Evolutionary conservation across 2,113 vertebrate genomes (phyloP).

Genomic region (Herpetotheres cachinnans): DNA sequence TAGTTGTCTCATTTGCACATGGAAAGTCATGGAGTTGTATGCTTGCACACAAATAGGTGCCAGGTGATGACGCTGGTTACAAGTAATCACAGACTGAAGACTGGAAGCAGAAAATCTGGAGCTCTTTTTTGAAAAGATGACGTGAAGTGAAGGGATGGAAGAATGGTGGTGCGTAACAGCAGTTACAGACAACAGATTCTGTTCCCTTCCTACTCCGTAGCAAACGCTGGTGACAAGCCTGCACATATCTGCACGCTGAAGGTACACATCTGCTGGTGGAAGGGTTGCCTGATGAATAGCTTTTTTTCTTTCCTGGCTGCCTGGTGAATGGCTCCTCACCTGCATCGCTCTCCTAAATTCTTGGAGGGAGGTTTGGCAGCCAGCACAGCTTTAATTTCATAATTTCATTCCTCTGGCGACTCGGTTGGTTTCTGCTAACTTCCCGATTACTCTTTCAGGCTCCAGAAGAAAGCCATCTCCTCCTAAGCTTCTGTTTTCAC

Average conservation of each 20-base stretch:
- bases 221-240: background rate
- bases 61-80: background rate
- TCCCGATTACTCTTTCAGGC: constrained; percentile 56
- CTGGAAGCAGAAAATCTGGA: background rate
- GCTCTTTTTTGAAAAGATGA: background rate
- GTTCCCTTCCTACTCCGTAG: background rate
- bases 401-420: constrained; percentile 50
- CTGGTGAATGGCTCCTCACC: constrained; percentile 23
- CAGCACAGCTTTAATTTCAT: constrained; percentile 52
- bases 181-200: background rate
- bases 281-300: background rate
- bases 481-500: constrained; percentile 43
- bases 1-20: background rate
- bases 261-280: background rate
- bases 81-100: background rate
- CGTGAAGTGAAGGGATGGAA: background rate
- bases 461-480: constrained; percentile 50
- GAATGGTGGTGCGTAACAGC: background rate
- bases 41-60: background rate
- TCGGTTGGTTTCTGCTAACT: constrained; percentile 56
- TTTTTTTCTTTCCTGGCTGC: background rate
- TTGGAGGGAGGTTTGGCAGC: background rate
- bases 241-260: fast-evolving
- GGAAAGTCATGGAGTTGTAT: background rate
- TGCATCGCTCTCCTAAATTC: background rate